Base-by-base conservation (phyloP, 2,888 invertebrate species). In the Heteropelma amictum region DNA sequence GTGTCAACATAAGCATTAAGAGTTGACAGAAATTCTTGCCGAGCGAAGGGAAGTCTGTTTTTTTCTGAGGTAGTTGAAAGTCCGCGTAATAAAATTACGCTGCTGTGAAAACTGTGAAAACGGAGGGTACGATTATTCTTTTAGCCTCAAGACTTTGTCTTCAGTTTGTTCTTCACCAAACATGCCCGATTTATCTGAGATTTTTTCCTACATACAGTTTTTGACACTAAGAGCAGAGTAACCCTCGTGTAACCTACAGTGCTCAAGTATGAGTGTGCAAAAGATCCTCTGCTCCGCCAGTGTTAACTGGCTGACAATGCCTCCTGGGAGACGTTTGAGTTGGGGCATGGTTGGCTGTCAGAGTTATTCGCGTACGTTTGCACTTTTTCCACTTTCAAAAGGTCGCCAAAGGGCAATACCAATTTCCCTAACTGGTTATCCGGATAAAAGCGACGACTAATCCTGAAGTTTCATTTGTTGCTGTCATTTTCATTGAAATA, bases 261-360 rank as follows among this genome's bases (percentile, higher is more conserved):
- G 51, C 60, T 64, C 65, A 38, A 45, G 23, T 47, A 54, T 56
- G 42, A 53, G 17, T 54, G 64, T 30, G 60, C 53, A 49, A 8
- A 28, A 21, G 5, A 42, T n/a, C 33, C 23, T 49, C 28, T 2
- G 19, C 60, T 42, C n/a, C n/a, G n/a, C n/a, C n/a, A n/a, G n/a
- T n/a, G n/a, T 14, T 60, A 72, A 72, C 65, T 42, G 60, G 65
- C 72, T 47, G 38, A 33, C 40, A 30, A 21, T 53, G 38, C 79
- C 81, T 81, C 82, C 80, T 40, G 78, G 80, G 83, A 82, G 80
- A 78, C 82, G 80, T 85, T 85, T 83, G 83, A 85, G 83, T 84
- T 82, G 80, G 79, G 76, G 77, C 76, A 70, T 73, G 61, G 17
- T 64, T 60, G 42, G 47, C 72, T 47, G 12, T n/a, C n/a, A 33